Evolutionary conservation across 64 coral and sea anemone genomes (phyloP), one percentile per base, ranked within the genome.

Genomic region (Cladopsammia gracilis): DNA sequence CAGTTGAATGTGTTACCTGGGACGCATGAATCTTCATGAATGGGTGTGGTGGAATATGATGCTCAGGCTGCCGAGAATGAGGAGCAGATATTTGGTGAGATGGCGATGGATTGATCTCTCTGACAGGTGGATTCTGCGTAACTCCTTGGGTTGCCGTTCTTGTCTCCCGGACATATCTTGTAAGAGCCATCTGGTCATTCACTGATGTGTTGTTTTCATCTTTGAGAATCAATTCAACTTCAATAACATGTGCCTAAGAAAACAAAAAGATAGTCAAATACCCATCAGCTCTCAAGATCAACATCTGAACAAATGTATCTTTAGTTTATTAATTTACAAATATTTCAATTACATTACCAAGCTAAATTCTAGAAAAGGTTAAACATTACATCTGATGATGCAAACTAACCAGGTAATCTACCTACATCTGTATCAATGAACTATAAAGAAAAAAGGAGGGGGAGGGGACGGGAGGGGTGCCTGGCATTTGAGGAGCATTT

Each of bases 201-300:
- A 91, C 58, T 24, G 15, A 46, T 50, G 53, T 4, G 22, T 23
- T 16, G 0, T 9, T 7, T 58, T n/a, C 50, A 58, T 48, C n/a
- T n/a, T 62, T 51, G 16, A 69, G 48, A 26, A 75, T 14, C 25
- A 91, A 67, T 62, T 91, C 89, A 82, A 91, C 89, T 45, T 91
- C 89, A 47, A 84, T 58, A 49, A 91, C 23, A 62, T 91, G 89
- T 48, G 78, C 64, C 89, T 91, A 48, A 3, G 7, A 58, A 79
- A 5, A 44, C 19, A 53, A 2, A 62, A 67, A 64, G n/a, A 50
- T 16, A 34, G 34, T 34, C 34, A 34, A 34, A 34, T 34, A 34
- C 0, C 34, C 34, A 34, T 34, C 34, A 34, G 34, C 34, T 34
- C 34, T 34, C 34, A 34, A 34, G 34, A 34, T 34, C 34, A 34